Base-by-base conservation (phyloP, 1,140 invertebrate genomes). In the Drosophila prosaltans region DNA sequence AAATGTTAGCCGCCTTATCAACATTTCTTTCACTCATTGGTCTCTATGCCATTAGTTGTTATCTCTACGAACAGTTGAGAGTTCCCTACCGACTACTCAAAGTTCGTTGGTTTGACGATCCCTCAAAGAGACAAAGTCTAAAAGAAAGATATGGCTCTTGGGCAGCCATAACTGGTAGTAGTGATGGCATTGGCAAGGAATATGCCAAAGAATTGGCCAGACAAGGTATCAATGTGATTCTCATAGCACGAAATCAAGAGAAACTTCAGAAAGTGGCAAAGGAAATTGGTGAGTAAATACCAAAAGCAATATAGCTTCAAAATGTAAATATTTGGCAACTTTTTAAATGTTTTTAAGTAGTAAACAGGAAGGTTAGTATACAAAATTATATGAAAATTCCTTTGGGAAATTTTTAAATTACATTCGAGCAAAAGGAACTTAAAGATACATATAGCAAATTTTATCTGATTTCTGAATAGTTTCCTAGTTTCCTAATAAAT, bases 101-200 rank as follows among this genome's bases (percentile, higher is more conserved):
- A 60, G 39, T 65, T n/a, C 61, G 74, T 2, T 48, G 60, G 3
- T 16, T 65, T 0, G 24, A 30, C 2, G 51, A 69, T 24, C 6
- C 28, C 0, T 41, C 43, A 6, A 10, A 66, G 5, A 61, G 66
- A n/a, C 48, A 60, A 3, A 69, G 59, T 8, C 21, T 91, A 6
- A 81, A 75, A 28, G 67, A 89, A 3, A 74, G 73, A 2, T 91
- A 51, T 28, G 89, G 89, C 0, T 32, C 39, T 7, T 91, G 89
- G 89, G 89, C 89, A 2, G 85, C 97, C 64, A 94, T 98, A 11
- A 98, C 97, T 5, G 98, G 97, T n/a, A 95, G 96, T 45, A 98
- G 97, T n/a, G 97, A 98, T 93, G 98, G 97, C 3, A 98, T 98
- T 84, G 98, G 97, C 11, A 97, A 96, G 93, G 96, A 96, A 30